Evolutionary conservation across 2,888 invertebrate species (phyloP).

Genomic region (Aspidiotus rigidus): DNA sequence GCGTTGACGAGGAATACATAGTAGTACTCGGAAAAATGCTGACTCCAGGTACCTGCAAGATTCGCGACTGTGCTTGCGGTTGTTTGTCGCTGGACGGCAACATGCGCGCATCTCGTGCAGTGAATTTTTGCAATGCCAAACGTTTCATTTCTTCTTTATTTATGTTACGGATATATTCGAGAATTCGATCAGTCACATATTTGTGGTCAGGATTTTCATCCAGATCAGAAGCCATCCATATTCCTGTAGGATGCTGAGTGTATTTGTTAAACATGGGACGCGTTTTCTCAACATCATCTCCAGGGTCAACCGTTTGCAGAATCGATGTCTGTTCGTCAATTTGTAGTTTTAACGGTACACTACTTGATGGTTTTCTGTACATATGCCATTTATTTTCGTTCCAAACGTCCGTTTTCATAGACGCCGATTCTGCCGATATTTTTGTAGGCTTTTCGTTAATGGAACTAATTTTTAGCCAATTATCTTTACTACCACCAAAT

Average conservation of each 20-base stretch:
- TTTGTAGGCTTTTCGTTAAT: constrained; percentile 31
- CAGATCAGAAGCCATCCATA: constrained; percentile 26
- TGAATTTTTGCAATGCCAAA: constrained; percentile 18
- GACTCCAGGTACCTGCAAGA: constrained; percentile 58
- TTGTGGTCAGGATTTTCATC: constrained; percentile 35
- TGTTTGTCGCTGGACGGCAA: constrained; percentile 40
- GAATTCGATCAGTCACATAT: constrained; percentile 38
- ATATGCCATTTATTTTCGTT: constrained; percentile 18
- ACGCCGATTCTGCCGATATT: constrained; percentile 1
- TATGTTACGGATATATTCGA: constrained; percentile 57
- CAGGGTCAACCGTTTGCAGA: constrained; percentile 21
- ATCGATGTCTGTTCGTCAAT: neutral
- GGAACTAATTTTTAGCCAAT: constrained; percentile 30
- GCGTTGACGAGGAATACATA: constrained; percentile 53
- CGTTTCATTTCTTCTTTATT: constrained; percentile 51
- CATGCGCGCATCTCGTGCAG: constrained; percentile 29
- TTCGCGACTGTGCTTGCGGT: constrained; percentile 57
- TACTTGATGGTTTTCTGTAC: constrained; percentile 17
- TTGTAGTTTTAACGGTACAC: neutral
- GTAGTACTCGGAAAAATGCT: constrained; percentile 56
- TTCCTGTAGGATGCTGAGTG: constrained; percentile 22
- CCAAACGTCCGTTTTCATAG: constrained; percentile 5
- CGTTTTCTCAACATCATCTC: constrained; percentile 16
- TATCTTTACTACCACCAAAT: constrained; percentile 19
- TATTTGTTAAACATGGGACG: constrained; percentile 12